These are phyloP conservation scores for Rhopalosiphum maidis DNA, from an alignment of 1,140 invertebrate species.

Conservation along the genomic window DNA sequence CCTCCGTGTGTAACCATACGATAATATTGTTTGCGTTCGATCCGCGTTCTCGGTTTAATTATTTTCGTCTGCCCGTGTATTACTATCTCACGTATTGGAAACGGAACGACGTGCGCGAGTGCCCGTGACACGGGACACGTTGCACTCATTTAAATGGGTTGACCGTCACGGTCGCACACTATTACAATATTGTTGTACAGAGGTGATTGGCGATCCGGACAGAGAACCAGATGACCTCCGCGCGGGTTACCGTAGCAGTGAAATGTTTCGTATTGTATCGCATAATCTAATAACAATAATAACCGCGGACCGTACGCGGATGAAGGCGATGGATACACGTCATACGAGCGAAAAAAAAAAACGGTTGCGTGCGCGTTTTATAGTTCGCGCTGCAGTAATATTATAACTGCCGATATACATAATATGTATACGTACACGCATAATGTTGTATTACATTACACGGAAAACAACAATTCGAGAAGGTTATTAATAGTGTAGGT, in stretches of 20 bases:
- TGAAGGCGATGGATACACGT: background rate
- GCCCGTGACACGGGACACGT: background rate
- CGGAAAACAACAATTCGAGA: background rate
- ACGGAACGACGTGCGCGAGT: background rate
- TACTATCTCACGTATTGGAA: background rate
- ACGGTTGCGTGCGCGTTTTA: background rate
- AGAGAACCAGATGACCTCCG: slow-evolving; percentile 2
- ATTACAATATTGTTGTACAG: too few species aligned
- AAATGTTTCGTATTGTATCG: background rate
- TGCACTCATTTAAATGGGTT: background rate
- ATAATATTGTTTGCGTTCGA: too few species aligned
- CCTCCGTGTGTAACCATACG: too few species aligned
- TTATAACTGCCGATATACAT: background rate
- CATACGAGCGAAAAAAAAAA: background rate
- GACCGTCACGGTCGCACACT: slow-evolving; percentile 23
- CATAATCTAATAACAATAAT: background rate
- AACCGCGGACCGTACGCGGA: background rate
- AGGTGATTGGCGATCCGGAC: background rate
- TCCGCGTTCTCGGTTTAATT: too few species aligned
- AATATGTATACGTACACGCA: background rate
- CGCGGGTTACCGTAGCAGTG: background rate
- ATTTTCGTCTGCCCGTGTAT: too few species aligned
- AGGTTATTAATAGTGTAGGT: background rate
- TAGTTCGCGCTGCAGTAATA: background rate
- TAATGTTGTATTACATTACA: background rate